A percentile compares a stretch with the other conserved stretches of the same genome.
Evolutionary conservation across 2,797 vertebrate genomes (phyloP).

Genomic region (Paguma larvata): DNA sequence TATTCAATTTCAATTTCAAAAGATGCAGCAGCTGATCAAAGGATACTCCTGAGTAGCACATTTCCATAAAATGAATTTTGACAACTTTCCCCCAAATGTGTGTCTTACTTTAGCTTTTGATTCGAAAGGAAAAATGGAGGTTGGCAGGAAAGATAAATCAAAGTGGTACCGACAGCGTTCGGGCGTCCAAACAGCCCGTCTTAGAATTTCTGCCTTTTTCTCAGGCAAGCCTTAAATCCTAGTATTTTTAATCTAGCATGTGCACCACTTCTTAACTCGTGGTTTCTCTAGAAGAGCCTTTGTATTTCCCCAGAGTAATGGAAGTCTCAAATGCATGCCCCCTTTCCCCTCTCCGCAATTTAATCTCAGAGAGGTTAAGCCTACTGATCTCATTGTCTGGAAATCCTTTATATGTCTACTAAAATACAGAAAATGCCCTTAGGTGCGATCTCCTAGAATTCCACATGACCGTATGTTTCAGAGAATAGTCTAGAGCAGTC

Average conservation of each 20-base stretch:
- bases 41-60: constrained; percentile 58
- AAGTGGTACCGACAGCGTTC: constrained; percentile 51
- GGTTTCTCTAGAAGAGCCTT: neutral
- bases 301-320: neutral
- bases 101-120: constrained; percentile 81
- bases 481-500: too few relatives aligned
- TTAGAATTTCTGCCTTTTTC: neutral
- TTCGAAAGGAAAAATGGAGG: constrained; percentile 81
- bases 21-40: constrained; percentile 72
- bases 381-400: neutral
- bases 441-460: neutral
- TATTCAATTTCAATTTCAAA: constrained; percentile 78
- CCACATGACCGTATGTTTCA: accelerated
- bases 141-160: constrained; percentile 76
- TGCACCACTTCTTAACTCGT: neutral
- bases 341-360: neutral
- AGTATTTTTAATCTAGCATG: neutral
- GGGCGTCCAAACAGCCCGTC: constrained; percentile 48
- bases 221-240: neutral
- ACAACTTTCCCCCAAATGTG: constrained; percentile 80
- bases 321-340: neutral
- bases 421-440: neutral
- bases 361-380: neutral
- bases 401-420: neutral
- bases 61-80: constrained; percentile 83